These are phyloP conservation scores for Drosophila micromelanica DNA, from an alignment of 1,140 invertebrate species.

Conservation along the genomic window DNA sequence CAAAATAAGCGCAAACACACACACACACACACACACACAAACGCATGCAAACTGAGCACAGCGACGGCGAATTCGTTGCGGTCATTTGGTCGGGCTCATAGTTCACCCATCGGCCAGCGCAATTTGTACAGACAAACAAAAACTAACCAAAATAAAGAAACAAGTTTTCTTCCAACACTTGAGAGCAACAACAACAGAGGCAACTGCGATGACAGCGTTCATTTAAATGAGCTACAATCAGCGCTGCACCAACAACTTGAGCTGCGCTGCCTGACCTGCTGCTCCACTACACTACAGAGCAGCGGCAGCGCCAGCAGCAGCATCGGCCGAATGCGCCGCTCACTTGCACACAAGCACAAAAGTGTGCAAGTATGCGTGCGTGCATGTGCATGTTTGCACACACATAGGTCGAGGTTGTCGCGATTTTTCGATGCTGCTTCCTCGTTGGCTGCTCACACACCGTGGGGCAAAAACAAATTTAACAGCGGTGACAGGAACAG, in stretches of 20 bases:
- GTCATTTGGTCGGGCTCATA: constrained; percentile 31
- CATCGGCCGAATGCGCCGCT: constrained; percentile 9
- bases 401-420: constrained; percentile 55
- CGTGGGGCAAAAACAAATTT: constrained; percentile 4
- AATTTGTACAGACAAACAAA: constrained; percentile 20
- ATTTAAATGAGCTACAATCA: constrained; percentile 42
- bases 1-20: background rate
- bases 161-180: constrained; percentile 24
- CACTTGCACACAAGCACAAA: constrained; percentile 28
- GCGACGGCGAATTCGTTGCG: constrained; percentile 39
- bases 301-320: background rate
- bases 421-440: constrained; percentile 43
- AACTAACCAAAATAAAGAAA: constrained; percentile 18
- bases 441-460: constrained; percentile 34
- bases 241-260: constrained; percentile 17
- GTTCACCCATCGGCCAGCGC: constrained; percentile 22
- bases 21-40: background rate
- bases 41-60: background rate
- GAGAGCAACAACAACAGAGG: constrained; percentile 11
- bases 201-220: constrained; percentile 29
- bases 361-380: too few species aligned
- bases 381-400: background rate
- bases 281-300: constrained; percentile 51
- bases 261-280: constrained; percentile 40
- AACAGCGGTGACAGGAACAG: too few species aligned